Percentiles rank a stretch among this genome's conserved stretches.
Evolutionary conservation across 2,797 vertebrate species (phyloP).

Genomic region (Macrochelys suwanniensis): DNA sequence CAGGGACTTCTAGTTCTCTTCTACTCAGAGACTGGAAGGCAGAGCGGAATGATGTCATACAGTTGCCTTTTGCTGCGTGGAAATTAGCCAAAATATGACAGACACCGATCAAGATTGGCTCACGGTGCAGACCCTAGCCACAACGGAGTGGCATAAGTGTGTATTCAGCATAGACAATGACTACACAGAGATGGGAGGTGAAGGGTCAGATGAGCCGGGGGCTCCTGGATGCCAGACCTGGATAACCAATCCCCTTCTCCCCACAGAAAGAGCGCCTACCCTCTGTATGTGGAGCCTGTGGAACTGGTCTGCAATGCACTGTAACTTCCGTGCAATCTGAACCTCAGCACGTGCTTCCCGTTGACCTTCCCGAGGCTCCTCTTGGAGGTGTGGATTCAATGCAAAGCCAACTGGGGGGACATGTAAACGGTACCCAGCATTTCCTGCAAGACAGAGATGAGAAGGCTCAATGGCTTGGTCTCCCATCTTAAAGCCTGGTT

Average conservation of each 20-base stretch:
- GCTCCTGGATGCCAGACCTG: not conserved
- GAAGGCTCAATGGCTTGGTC: constrained; percentile 28
- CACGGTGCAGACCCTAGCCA: constrained; percentile 7
- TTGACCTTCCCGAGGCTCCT: constrained; percentile 79
- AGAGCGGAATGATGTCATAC: constrained; percentile 41
- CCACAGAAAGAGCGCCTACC: constrained; percentile 76
- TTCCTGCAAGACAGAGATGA: constrained; percentile 78
- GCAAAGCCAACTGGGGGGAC: constrained; percentile 79
- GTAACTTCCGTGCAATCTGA: constrained; percentile 85
- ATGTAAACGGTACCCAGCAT: constrained; percentile 85
- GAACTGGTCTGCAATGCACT: constrained; percentile 87
- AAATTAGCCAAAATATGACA: constrained; percentile 55
- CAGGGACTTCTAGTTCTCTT: not conserved
- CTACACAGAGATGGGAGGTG: not conserved
- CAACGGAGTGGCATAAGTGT: constrained; percentile 28
- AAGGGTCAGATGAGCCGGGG: not conserved
- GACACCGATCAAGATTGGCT: not conserved
- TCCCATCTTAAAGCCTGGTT: not conserved
- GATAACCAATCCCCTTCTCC: not conserved
- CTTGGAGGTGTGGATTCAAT: constrained; percentile 75
- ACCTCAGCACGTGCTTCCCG: constrained; percentile 82
- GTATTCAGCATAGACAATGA: constrained; percentile 3
- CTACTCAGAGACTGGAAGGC: not conserved
- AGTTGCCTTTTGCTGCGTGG: constrained; percentile 60
- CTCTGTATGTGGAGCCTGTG: constrained; percentile 86